These are phyloP conservation scores for Asarcornis scutulata DNA, from an alignment of 2,113 vertebrate genomes.

Conservation along the genomic window DNA sequence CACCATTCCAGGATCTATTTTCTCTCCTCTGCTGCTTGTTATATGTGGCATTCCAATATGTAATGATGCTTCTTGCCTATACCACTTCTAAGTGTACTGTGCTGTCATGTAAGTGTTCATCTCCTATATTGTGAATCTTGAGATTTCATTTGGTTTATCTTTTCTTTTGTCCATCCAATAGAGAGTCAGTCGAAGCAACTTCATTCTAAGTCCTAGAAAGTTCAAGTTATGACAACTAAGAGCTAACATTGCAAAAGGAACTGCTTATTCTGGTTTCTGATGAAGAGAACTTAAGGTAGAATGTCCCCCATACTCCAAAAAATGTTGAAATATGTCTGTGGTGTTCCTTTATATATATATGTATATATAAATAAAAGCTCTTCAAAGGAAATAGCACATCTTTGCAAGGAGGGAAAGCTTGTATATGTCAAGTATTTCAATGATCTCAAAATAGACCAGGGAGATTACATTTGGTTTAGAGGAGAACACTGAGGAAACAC, in stretches of 20 bases:
- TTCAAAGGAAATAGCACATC: neutral
- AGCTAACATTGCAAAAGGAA: neutral
- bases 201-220: neutral
- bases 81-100: neutral
- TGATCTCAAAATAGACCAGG: neutral
- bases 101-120: neutral
- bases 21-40: neutral
- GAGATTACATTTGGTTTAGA: neutral
- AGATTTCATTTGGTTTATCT: neutral
- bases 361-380: neutral
- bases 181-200: neutral
- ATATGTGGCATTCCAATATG: neutral
- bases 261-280: neutral
- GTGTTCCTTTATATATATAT: neutral
- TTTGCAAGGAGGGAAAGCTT: neutral
- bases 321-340: neutral
- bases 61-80: neutral
- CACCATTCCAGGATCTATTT: neutral
- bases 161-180: neutral
- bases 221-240: neutral
- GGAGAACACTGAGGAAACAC: neutral
- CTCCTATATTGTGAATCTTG: neutral
- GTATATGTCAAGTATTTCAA: neutral
- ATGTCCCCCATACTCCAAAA: fast-evolving
- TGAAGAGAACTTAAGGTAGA: neutral